Base-by-base conservation (phyloP, 2,113 vertebrate species). In the Oncorhynchus mykiss region DNA sequence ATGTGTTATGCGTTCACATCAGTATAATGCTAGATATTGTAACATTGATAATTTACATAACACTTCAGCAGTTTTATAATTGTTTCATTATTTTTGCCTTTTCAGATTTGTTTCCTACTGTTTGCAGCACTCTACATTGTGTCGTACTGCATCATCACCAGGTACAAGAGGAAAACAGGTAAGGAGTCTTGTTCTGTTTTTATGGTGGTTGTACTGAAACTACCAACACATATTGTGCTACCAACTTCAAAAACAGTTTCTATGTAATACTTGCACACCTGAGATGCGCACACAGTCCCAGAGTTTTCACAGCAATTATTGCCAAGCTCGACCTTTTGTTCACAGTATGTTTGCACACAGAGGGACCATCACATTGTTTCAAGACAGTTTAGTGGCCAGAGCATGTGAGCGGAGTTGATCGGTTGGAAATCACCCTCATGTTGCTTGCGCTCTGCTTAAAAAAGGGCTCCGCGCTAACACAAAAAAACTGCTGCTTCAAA, bases 131-230 rank as follows among this genome's bases (percentile, higher is more conserved):
- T 99, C 70, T 99, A 99, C 90, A 91, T 97, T 0, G 94, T 96
- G 75, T 99, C 98, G 39, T 98, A 99, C 90, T 96, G 94, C 90
- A 94, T 99, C 91, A 97, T 99, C 87, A 96, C 93, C 67, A 94
- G 95, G 89, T 99, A 99, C 92, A 99, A 97, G 92, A 96, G 94
- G 71, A 99, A 98, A 87, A 95, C 90, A 88, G 98, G 97, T 96
- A 86, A 94, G 93, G 86, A 6, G 62, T 71, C 24, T 1, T 24
- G 59, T 73, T 48, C 27, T 48, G 20, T 65, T 45, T 64, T 4
- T 57, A 14, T 14, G 20, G 1, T 62, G 11, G 3, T 16, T 74
- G 48, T 48, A 16, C 39, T 45, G 39, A 45, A 45, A 45, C 39
- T 39, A 57, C 51, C 12, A 57, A 18, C 12, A 57, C 16, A 57